These are phyloP conservation scores for Rhamphomyia laevipes DNA, from an alignment of 2,888 invertebrate genomes.

Conservation along the genomic window DNA sequence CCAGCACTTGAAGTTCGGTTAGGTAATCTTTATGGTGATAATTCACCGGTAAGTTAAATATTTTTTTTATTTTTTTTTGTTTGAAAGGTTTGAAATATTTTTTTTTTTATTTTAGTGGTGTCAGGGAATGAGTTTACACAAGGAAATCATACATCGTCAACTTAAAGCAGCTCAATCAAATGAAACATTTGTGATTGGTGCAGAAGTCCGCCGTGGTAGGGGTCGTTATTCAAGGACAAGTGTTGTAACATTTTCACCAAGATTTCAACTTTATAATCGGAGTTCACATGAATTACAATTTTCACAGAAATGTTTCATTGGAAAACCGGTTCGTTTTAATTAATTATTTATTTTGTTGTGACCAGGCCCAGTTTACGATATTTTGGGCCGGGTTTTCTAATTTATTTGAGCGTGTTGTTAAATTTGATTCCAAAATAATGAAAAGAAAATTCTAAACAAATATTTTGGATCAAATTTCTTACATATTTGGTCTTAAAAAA, in stretches of 20 bases:
- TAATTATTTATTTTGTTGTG: neutral
- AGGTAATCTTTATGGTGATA: slow-evolving; percentile 49
- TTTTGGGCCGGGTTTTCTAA: too few relatives aligned
- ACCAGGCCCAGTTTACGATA: neutral
- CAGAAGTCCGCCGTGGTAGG: slow-evolving; percentile 76
- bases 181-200: slow-evolving; percentile 57
- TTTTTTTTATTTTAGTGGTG: slow-evolving; percentile 53
- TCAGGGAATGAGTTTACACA: slow-evolving; percentile 72
- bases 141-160: slow-evolving; percentile 59
- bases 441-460: too few relatives aligned
- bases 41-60: slow-evolving; percentile 42
- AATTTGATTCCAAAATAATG: neutral
- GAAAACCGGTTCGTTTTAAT: slow-evolving; percentile 47
- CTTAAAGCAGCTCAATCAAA: slow-evolving; percentile 39
- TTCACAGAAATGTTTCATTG: slow-evolving; percentile 76
- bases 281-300: slow-evolving; percentile 68
- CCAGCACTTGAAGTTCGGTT: slow-evolving; percentile 66
- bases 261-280: slow-evolving; percentile 88
- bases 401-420: neutral
- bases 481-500: too few relatives aligned
- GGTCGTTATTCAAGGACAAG: slow-evolving; percentile 84
- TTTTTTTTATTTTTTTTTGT: neutral
- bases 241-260: slow-evolving; percentile 84
- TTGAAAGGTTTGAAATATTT: neutral
- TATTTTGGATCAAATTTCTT: too few relatives aligned